A percentile compares a stretch with the other conserved stretches of the same genome.
Evolutionary conservation across 2,888 invertebrate genomes (phyloP).

Genomic region (Thecophora atra): DNA sequence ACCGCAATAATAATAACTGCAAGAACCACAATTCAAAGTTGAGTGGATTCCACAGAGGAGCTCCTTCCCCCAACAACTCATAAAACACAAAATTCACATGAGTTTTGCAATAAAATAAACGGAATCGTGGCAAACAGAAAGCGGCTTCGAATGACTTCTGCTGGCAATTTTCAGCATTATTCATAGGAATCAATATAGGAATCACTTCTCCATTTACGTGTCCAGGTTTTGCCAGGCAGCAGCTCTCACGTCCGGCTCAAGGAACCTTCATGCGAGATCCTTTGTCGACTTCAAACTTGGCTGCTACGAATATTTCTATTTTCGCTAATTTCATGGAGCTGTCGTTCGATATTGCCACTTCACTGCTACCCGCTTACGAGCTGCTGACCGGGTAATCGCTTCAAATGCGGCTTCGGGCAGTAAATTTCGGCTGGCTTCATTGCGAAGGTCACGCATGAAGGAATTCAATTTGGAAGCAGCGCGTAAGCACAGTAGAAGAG

Average conservation of each 20-base stretch:
- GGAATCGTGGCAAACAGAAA: constrained; percentile 40
- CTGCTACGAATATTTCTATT: no score
- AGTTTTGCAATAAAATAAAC: neutral
- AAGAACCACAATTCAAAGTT: neutral
- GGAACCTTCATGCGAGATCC: no score
- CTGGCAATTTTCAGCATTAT: no score
- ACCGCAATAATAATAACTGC: neutral
- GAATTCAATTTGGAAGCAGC: constrained; percentile 19
- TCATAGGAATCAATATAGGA: no score
- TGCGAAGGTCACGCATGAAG: constrained; percentile 12
- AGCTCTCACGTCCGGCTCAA: no score
- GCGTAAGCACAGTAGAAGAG: neutral
- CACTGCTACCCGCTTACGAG: neutral
- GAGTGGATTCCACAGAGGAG: neutral
- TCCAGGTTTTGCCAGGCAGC: no score
- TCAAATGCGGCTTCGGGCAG: no score
- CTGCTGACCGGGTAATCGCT: no score
- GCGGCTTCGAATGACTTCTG: neutral
- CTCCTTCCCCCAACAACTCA: constrained; percentile 12
- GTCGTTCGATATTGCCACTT: neutral
- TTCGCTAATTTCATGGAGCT: neutral
- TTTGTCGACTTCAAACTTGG: constrained; percentile 3
- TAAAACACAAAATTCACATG: constrained; percentile 26
- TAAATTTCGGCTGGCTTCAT: no score
- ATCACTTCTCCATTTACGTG: no score